Evolutionary conservation across 2,113 vertebrate genomes (phyloP), one percentile per base, ranked within the genome.

Genomic region (Nematolebias whitei): DNA sequence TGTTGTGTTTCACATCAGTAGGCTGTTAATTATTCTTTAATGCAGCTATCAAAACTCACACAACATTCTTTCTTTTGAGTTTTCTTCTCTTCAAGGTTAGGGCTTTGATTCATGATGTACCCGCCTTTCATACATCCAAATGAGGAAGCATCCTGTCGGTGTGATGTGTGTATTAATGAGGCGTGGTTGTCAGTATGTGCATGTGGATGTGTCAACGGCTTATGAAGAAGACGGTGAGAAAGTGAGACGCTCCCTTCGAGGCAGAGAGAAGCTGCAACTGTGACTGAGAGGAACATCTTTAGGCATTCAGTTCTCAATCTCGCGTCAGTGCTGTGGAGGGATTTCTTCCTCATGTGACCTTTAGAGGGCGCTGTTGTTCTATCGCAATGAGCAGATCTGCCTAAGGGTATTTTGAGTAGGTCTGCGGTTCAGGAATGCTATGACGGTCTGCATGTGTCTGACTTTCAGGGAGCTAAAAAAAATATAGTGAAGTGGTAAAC

Each of bases 341-440:
- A 43, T 55, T 8, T 41, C 12, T 77, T 62, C 71, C 43, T 12
- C 20, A 1, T n/a, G 15, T 45, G 53, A 50, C 78, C 88, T 79
- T 57, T 69, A 85, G 88, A 86, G 85, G 88, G 35, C 86, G 29
- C 79, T n/a, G 20, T 83, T 85, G 88, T 10, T 68, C 76, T 43
- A 9, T 20, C 52, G 40, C 71, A 71, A 22, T 6, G 22, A 43
- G 41, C 23, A 41, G 56, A 70, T 18, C 20, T 44, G 23, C 6
- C 19, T 26, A 43, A 45, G 45, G 40, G 48, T 24, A 38, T 26
- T 18, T 43, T 38, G 18, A 20, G 39, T 38, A 51, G 38, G 57
- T 51, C 29, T 19, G 29, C 29, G 40, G 26, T 29, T 68, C 26
- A 51, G 50, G 24, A 52, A 20, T 65, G 39, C 19, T 13, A 2